Base-by-base conservation (phyloP, 2,797 vertebrate genomes). In the Falco cherrug region DNA sequence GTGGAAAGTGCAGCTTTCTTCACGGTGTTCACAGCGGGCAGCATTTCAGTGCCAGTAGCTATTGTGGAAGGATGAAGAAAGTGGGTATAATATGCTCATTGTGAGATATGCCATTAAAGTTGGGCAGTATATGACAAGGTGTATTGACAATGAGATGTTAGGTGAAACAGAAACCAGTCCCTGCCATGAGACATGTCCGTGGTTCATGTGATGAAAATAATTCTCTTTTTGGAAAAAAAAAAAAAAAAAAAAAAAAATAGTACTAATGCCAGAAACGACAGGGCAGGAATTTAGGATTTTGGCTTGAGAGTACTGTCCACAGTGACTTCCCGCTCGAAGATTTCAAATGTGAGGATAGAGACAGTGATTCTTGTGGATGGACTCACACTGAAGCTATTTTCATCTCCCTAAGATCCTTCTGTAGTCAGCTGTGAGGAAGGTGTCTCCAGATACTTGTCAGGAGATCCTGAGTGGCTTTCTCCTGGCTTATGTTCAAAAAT, bases 61-160 rank as follows among this genome's bases (percentile, higher is more conserved):
- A 21, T 13, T 24, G 35, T n/a, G n/a, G 28, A 79, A 57, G 16
- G 17, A 29, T 54, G 37, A 84, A 59, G n/a, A 59, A 83, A 74
- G 57, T 18, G 11, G 2, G 14, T 51, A 21, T 39, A 51, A 28
- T 43, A 28, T 6, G 17, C 24, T 69, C 3, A 0, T 61, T 0
- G 2, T 33, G 53, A 79, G 61, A 25, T 41, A 51, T 3, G 9
- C 4, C 13, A 2, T 29, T 84, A 19, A 51, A 69, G 10, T 7
- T 15, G 16, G 47, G 20, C 22, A 50, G 10, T 33, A 20, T 53
- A 9, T 24, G 45, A n/a, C 29, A 48, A 87, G 2, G 9, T 37
- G 7, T 18, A 50, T 28, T 29, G 17, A 20, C 17, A 76, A 31
- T 10, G 54, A 82, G 28, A 85, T 84, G 84, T 79, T 61, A 20